Evolutionary conservation across 2,888 invertebrate species (phyloP), one percentile per base, ranked within the genome.

Genomic region (Heliconius charithonia): DNA sequence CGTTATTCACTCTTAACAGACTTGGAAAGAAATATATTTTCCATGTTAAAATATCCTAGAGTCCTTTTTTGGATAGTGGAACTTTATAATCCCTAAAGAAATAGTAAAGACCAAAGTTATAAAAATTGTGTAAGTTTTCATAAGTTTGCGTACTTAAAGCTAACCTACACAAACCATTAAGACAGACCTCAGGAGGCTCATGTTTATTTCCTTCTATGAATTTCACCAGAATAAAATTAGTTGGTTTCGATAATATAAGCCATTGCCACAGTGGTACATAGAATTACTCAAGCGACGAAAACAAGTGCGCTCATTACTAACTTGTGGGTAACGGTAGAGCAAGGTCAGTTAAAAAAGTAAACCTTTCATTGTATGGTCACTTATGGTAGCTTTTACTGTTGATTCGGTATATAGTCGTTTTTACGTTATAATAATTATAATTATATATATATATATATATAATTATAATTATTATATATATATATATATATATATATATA

Each of bases 341-440:
- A 77, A 79, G 79, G 79, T 76, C 75, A 70, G 59, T 65, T 63
- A 51, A 70, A 67, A 79, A 79, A 78, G 67, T 66, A 37, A 66
- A 25, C 72, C 72, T 62, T 56, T 7, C 37, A n/a, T 32, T 29
- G 13, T 73, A 72, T 59, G n/a, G 10, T 29, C 12, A 32, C 19
- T 0, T n/a, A n/a, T n/a, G n/a, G 37, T 1, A 9, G 25, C 25
- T 62, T 72, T 56, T 72, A 59, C 29, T 72, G n/a, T 51, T 51
- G 32, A 65, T 1, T 29, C 22, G 16, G 65, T 22, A 22, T 12
- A 22, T n/a, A 22, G 29, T n/a, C 12, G 3, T 22, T 69, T 37
- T 4, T 69, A 19, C 41, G 1, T 25, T 45, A 45, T 9, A 19
- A 45, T n/a, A n/a, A n/a, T n/a, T n/a, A 29, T 29, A 29, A 2